phyloP scores from a whole-genome alignment of 2,888 invertebrate species.

The Ypsolopha scabrella region DNA sequence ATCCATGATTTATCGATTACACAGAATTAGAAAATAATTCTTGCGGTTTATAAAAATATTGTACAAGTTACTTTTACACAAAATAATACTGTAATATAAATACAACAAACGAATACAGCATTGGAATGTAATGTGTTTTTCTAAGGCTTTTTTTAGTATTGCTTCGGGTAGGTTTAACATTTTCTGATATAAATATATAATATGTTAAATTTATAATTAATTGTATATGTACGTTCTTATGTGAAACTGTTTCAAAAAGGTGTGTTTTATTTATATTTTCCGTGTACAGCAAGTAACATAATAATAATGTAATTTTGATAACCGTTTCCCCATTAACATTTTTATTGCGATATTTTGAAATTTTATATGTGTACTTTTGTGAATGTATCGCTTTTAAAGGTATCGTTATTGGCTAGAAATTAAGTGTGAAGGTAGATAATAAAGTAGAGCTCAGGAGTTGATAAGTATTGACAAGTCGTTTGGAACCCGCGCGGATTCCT shows the following conservation, averaged over 20 bases:
- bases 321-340: neutral
- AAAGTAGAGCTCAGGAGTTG: too few species aligned
- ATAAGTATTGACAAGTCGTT: too few species aligned
- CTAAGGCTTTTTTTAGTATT: conserved; percentile 51
- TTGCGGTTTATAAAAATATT: neutral
- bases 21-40: too few species aligned
- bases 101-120: conserved; percentile 16
- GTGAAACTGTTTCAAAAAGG: too few species aligned
- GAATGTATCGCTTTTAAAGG: too few species aligned
- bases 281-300: neutral
- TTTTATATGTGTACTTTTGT: too few species aligned
- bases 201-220: too few species aligned
- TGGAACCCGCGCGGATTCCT: too few species aligned
- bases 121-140: conserved; percentile 24
- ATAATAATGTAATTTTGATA: neutral
- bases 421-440: too few species aligned
- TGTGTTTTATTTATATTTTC: neutral
- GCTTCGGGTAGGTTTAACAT: conserved; percentile 27
- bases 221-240: too few species aligned
- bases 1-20: neutral
- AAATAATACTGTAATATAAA: conserved; percentile 46
- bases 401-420: too few species aligned
- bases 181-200: conserved; percentile 8
- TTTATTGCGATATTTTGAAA: too few species aligned
- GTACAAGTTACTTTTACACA: neutral